Evolutionary conservation across 2,797 vertebrate genomes (phyloP).

Genomic region (Dipus sagitta): DNA sequence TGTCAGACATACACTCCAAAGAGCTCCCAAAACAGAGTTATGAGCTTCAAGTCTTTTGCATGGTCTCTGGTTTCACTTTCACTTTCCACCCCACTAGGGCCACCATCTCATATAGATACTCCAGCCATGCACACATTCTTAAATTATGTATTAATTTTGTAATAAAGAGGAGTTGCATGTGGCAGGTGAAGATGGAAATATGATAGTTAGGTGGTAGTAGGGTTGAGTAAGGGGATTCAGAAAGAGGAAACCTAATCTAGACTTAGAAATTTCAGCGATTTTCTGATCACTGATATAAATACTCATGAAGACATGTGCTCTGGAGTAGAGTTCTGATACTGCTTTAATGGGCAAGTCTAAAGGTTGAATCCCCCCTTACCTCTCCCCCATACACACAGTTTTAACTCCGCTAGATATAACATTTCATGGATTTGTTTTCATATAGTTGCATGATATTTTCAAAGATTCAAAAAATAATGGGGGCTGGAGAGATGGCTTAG

Average conservation of each 20-base stretch:
- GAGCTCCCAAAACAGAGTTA: not conserved
- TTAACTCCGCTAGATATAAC: not conserved
- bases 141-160: not conserved
- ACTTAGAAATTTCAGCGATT: not conserved
- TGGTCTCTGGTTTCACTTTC: not conserved
- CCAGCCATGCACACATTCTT: not conserved
- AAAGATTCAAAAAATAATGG: not conserved
- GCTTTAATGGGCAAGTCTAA: not conserved
- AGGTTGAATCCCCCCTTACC: not conserved
- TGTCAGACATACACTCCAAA: not conserved
- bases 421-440: not conserved
- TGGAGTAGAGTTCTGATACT: not conserved
- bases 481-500: too few relatives aligned
- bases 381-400: not conserved
- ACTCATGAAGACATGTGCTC: not conserved
- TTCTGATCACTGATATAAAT: not conserved
- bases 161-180: not conserved
- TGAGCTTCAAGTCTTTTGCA: not conserved
- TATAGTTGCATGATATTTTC: not conserved
- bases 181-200: slow-evolving; percentile 8
- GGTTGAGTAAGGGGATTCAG: not conserved
- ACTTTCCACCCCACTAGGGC: not conserved
- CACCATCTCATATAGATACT: not conserved
- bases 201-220: not conserved
- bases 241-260: not conserved